phyloP scores from a whole-genome alignment of 2,113 vertebrate species.

The Antigone vipio region DNA sequence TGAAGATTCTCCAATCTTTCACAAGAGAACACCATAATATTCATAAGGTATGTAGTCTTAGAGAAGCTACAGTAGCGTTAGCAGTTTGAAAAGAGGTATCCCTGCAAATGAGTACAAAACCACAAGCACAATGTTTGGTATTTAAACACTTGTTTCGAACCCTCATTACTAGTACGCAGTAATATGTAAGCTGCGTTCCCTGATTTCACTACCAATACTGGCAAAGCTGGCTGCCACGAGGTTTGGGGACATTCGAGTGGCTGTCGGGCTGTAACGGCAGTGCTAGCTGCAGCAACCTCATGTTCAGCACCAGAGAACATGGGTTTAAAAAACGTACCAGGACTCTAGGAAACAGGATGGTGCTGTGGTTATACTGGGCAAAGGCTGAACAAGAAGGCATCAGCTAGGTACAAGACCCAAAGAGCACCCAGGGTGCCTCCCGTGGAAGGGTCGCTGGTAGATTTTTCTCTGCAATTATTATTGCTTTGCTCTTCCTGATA shows the following conservation, averaged over 20 bases:
- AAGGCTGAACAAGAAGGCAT: not conserved
- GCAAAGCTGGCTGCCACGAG: not conserved
- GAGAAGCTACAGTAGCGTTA: not conserved
- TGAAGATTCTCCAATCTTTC: not conserved
- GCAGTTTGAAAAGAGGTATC: not conserved
- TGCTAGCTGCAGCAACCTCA: not conserved
- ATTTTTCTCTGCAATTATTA: not conserved
- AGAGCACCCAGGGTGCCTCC: not conserved
- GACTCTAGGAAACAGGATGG: not conserved
- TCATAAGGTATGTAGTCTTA: not conserved
- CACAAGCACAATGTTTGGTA: not conserved
- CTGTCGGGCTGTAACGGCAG: not conserved
- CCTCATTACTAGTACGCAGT: not conserved
- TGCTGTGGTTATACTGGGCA: not conserved
- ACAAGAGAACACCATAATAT: not conserved
- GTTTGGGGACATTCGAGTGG: not conserved
- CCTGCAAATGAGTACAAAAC: not conserved
- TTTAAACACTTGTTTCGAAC: not conserved
- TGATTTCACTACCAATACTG: not conserved
- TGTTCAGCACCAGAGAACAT: not conserved
- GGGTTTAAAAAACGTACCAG: not conserved
- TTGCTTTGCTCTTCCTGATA: not conserved
- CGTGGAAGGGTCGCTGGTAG: not conserved
- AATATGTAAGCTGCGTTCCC: not conserved
- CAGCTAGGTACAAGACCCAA: not conserved